These are phyloP conservation scores for Bradynema listronoti DNA, from an alignment of 1,140 invertebrate genomes.

Conservation along the genomic window DNA sequence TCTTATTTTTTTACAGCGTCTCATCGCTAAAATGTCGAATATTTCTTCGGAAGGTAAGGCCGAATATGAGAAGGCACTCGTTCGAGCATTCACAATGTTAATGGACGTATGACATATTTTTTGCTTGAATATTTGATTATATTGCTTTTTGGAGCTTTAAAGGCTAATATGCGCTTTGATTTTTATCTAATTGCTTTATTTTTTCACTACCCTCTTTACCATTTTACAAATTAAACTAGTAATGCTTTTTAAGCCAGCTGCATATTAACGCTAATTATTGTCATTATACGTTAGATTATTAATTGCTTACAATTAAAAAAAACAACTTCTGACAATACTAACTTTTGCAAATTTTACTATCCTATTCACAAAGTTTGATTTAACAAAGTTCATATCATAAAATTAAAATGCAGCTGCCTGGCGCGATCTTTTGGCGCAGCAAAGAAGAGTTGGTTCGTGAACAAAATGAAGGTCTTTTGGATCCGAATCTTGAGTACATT, in stretches of 20 bases:
- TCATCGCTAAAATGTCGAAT: too few relatives aligned
- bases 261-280: constrained; percentile 15
- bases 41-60: constrained; percentile 78
- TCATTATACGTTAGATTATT: constrained; percentile 5
- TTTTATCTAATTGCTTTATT: too few relatives aligned
- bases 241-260: background rate
- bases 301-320: constrained; percentile 9
- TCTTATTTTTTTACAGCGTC: too few relatives aligned
- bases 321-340: too few relatives aligned
- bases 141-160: too few relatives aligned
- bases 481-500: constrained; percentile 31
- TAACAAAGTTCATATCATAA: too few relatives aligned
- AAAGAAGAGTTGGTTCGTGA: constrained; percentile 42
- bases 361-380: too few relatives aligned
- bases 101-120: constrained; percentile 63
- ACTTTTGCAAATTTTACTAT: too few relatives aligned
- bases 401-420: constrained; percentile 35
- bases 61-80: constrained; percentile 83
- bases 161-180: too few relatives aligned
- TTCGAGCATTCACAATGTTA: constrained; percentile 78
- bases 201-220: too few relatives aligned
- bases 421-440: constrained; percentile 30
- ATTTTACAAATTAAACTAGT: too few relatives aligned
- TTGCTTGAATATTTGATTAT: background rate
- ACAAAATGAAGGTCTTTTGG: constrained; percentile 6